A percentile compares a stretch with the other conserved stretches of the same genome.
phyloP scores from a whole-genome alignment of 2,888 invertebrate genomes.

The Morpho deidamia region DNA sequence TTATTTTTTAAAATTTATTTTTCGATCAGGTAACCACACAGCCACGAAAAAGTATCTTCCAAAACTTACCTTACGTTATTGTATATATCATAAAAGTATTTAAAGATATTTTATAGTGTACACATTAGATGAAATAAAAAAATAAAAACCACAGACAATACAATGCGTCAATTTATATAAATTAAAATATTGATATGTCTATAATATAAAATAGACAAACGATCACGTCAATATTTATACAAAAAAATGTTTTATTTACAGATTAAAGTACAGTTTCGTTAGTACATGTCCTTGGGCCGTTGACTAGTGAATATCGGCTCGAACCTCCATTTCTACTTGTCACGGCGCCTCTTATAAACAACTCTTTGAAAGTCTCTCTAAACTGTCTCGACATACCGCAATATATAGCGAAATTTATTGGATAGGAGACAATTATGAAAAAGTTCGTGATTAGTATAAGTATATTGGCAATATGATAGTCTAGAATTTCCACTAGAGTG shows the following conservation, averaged over 20 bases:
- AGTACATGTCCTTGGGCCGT: conserved; percentile 89
- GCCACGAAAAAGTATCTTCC: conserved; percentile 53
- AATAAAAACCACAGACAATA: neutral
- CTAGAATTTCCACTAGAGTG: conserved; percentile 83
- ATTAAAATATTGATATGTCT: conserved; percentile 38
- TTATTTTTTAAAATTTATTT: conserved; percentile 3
- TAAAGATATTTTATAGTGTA: neutral
- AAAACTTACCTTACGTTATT: neutral
- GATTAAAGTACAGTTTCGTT: conserved; percentile 88
- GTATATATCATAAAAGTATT: neutral
- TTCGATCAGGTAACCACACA: conserved; percentile 48
- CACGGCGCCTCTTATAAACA: conserved; percentile 83
- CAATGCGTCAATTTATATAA: conserved; percentile 12
- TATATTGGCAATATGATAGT: conserved; percentile 87
- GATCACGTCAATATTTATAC: neutral
- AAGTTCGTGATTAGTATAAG: conserved; percentile 92
- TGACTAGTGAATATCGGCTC: conserved; percentile 88
- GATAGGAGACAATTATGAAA: conserved; percentile 93
- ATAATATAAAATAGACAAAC: conserved; percentile 14
- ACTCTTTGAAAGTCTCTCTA: conserved; percentile 93
- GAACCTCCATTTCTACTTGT: conserved; percentile 83
- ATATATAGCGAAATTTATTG: conserved; percentile 96
- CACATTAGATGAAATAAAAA: neutral
- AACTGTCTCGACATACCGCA: conserved; percentile 97
- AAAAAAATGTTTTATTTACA: conserved; percentile 1